Evolutionary conservation across 2,888 invertebrate genomes (phyloP), one percentile per base, ranked within the genome.

Genomic region (Leptopilina drosophilae): DNA sequence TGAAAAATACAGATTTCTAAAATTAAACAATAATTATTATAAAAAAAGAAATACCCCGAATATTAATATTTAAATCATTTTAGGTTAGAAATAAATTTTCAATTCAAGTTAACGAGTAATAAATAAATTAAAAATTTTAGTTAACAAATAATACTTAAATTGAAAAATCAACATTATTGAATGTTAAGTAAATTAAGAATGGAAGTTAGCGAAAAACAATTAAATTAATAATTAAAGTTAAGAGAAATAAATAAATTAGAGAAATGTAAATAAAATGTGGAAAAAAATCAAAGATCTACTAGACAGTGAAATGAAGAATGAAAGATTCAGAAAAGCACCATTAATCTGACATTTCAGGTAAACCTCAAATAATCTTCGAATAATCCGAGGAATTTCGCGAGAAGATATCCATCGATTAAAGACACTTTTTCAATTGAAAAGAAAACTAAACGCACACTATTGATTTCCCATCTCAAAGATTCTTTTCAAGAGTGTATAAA

Each of bases 281-380:
- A 20, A 9, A 20, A 40, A 1, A 56, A 56, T 56, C 33, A 8
- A 9, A 26, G 53, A 56, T 0, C 2, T 20, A 56, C 53, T 73
- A 2, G 0, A 3, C 12, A 14, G 42, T 42, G 56, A 56, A 14
- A 56, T 53, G 7, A 9, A 33, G 56, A 49, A 69, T 20, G 26
- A n/a, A 56, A 53, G n/a, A 56, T 56, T 73, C 9, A 33, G 49
- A 56, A 56, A 73, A 40, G 73, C 56, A 56, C 15, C 56, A 73
- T 73, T 33, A 56, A 73, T 33, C 56, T 20, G 56, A 73, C 56
- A 56, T 56, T 73, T 56, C 73, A n/a, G 73, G 53, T 56, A 73
- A 73, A 56, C 53, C 56, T 26, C 73, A 56, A 33, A 56, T 73
- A 73, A 73, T 73, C 73, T 73, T 33, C 4, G 33, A 40, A n/a